These are phyloP conservation scores for Hippocampus mohnikei DNA, from an alignment of 2,113 vertebrate genomes.

Conservation along the genomic window DNA sequence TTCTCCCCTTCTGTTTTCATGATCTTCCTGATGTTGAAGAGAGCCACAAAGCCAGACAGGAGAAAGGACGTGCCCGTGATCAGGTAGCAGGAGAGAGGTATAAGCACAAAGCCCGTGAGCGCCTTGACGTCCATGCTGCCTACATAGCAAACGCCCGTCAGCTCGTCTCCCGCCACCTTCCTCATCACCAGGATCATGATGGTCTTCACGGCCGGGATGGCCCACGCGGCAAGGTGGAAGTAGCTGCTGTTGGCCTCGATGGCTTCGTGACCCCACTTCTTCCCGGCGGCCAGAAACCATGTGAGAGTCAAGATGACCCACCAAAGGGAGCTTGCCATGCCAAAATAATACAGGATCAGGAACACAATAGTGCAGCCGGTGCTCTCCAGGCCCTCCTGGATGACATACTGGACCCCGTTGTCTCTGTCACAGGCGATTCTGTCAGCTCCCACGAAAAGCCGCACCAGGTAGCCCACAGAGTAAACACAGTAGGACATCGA, in stretches of 20 bases:
- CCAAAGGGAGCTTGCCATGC: constrained; percentile 97
- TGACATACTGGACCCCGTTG: constrained; percentile 91
- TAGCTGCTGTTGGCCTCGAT: constrained; percentile 98
- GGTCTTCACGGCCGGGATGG: constrained; percentile 92
- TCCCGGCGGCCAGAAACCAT: constrained; percentile 94
- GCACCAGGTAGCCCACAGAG: constrained; percentile 91
- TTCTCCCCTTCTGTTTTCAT: constrained; percentile 97
- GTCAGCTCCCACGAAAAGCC: constrained; percentile 90
- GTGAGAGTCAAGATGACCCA: constrained; percentile 95
- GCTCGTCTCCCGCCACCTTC: constrained; percentile 92
- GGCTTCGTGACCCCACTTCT: constrained; percentile 97
- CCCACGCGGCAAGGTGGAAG: constrained; percentile 95
- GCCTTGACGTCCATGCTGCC: constrained; percentile 94
- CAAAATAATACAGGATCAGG: constrained; percentile 95
- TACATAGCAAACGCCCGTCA: constrained; percentile 93
- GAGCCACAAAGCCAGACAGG: constrained; percentile 92
- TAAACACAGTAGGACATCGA: constrained; percentile 99
- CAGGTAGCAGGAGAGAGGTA: constrained; percentile 91
- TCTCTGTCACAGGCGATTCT: constrained; percentile 92
- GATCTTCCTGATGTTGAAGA: constrained; percentile 93
- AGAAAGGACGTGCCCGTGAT: constrained; percentile 92
- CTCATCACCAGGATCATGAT: constrained; percentile 94
- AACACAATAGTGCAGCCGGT: constrained; percentile 96
- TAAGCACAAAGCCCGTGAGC: constrained; percentile 89
- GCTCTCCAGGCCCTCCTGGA: constrained; percentile 97